A percentile compares a stretch with the other conserved stretches of the same genome.
Evolutionary conservation across 2,113 vertebrate species (phyloP).

Genomic region (Nansenia antarctica): DNA sequence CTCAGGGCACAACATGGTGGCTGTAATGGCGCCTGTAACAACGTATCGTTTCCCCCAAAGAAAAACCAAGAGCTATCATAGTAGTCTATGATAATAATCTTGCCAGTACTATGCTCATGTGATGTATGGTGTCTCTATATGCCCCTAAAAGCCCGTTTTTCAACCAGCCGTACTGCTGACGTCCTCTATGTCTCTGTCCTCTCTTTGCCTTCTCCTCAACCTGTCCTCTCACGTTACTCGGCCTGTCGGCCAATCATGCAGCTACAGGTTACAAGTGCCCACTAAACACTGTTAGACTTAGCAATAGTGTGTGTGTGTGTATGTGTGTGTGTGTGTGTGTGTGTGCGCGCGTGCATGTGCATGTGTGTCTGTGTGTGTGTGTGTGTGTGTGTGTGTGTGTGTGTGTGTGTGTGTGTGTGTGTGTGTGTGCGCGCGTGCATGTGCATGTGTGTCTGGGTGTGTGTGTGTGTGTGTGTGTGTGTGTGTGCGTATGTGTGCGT

Average conservation of each 20-base stretch:
- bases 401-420: no score
- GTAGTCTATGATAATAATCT: neutral
- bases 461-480: no score
- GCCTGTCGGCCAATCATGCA: no score
- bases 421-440: no score
- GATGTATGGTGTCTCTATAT: neutral
- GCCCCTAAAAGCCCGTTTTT: neutral
- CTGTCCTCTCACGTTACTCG: neutral
- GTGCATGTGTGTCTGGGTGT: no score
- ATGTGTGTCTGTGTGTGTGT: no score
- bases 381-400: no score
- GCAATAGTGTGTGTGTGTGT: no score
- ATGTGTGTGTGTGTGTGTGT: no score
- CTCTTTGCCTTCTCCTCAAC: constrained; percentile 19
- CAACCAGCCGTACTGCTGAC: neutral
- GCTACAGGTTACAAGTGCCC: constrained; percentile 10
- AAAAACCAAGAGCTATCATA: neutral
- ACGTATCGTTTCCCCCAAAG: neutral
- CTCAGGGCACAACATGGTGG: no score
- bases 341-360: no score
- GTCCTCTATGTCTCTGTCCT: constrained; percentile 11
- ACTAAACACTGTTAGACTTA: constrained; percentile 43
- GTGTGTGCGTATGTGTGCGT: no score
- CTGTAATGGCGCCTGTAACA: neutral
- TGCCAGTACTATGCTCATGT: neutral